These are phyloP conservation scores for Potorous gilbertii DNA, from an alignment of 2,797 vertebrate genomes.

Conservation along the genomic window DNA sequence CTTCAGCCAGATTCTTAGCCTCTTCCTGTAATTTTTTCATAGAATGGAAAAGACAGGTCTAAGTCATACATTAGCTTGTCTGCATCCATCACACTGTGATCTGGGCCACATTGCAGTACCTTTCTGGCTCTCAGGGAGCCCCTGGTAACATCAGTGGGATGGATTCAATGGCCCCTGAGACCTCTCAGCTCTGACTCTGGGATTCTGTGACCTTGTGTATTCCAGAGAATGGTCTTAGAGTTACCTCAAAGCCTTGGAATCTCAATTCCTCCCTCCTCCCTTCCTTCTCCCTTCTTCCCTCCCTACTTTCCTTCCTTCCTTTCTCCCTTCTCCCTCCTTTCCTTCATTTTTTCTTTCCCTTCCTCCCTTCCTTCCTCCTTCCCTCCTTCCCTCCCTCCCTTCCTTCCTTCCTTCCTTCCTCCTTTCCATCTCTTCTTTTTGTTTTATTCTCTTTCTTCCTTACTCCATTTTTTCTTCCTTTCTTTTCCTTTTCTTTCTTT, in stretches of 20 bases:
- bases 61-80: constrained; percentile 70
- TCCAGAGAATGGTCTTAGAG: no score
- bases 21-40: constrained; percentile 49
- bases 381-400: no score
- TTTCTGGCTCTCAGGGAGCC: not conserved
- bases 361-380: not conserved
- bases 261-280: no score
- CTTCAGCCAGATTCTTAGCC: constrained; percentile 63
- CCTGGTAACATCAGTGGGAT: no score
- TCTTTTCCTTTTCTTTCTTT: not conserved
- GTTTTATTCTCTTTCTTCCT: not conserved
- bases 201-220: no score
- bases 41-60: constrained; percentile 72
- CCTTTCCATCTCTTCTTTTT: not conserved
- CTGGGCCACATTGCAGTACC: not conserved
- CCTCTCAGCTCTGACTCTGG: no score
- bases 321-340: no score
- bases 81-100: constrained; percentile 66
- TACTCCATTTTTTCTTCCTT: not conserved
- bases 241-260: no score
- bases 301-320: not conserved
- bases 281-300: no score
- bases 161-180: no score
- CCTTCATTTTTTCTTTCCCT: not conserved
- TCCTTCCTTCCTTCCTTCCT: not conserved